Conservation (phyloP, 2,113 vertebrate genomes). For the Tachysurus fulvidraco region DNA sequence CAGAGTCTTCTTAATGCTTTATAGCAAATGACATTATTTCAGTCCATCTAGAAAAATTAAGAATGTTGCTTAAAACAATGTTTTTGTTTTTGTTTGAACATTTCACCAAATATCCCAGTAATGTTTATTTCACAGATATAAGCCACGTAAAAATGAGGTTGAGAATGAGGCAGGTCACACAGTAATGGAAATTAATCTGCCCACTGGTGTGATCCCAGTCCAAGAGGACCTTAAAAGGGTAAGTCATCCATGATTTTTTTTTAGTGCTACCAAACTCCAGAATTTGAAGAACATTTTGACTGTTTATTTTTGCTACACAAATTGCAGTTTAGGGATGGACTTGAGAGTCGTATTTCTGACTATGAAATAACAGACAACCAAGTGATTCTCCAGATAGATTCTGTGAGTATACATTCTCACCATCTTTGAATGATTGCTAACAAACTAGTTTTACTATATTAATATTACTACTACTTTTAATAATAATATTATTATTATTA, state of each 20-base stretch:
- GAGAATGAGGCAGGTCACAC: conserved; percentile 75
- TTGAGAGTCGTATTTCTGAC: conserved; percentile 75
- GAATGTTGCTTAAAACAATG: background rate
- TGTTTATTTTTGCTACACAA: conserved; percentile 23
- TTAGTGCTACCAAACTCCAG: background rate
- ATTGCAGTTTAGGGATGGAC: conserved; percentile 75
- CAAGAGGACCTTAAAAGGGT: conserved; percentile 81
- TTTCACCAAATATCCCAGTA: background rate
- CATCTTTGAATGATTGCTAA: background rate
- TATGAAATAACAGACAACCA: conserved; percentile 79
- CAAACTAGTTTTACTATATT: too few relatives aligned
- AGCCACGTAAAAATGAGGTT: conserved; percentile 64
- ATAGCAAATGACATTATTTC: background rate
- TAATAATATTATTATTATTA: too few relatives aligned
- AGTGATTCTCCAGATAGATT: conserved; percentile 79
- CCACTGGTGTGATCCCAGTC: conserved; percentile 78
- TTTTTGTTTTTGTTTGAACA: background rate
- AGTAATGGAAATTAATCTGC: conserved; percentile 88
- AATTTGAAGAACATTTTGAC: background rate
- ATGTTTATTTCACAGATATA: conserved; percentile 76
- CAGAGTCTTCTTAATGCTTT: background rate
- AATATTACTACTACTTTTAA: too few relatives aligned
- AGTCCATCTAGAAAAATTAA: background rate
- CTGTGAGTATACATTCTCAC: conserved; percentile 39
- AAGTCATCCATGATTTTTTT: conserved; percentile 23